These are phyloP conservation scores for Ictalurus punctatus DNA, from an alignment of 2,113 vertebrate genomes.

Conservation along the genomic window DNA sequence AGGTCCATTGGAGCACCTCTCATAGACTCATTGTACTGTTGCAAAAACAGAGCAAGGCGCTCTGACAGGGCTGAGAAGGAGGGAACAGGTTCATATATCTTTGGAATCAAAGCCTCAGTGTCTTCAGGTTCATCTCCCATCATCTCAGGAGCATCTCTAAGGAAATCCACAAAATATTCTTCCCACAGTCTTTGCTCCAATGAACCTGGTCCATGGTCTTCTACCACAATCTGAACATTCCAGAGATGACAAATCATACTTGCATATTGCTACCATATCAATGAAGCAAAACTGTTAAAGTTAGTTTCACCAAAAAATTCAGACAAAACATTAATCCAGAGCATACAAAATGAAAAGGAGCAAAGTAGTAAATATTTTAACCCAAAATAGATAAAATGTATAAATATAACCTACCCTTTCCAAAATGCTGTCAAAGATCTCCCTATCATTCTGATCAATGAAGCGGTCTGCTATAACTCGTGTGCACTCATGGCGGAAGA, in stretches of 20 bases:
- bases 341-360: no score
- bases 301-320: not conserved
- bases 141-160: constrained; percentile 74
- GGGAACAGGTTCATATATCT: constrained; percentile 80
- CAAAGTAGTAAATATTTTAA: no score
- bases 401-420: not conserved
- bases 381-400: no score
- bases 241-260: not conserved
- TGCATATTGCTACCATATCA: not conserved
- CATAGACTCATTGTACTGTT: constrained; percentile 79
- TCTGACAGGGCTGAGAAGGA: constrained; percentile 74
- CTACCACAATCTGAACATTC: not conserved
- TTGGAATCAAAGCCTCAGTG: constrained; percentile 72
- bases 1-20: constrained; percentile 80
- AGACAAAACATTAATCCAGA: not conserved
- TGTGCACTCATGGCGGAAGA: constrained; percentile 80
- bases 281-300: not conserved
- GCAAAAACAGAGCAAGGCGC: constrained; percentile 71
- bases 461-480: constrained; percentile 82
- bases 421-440: not conserved
- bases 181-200: not conserved
- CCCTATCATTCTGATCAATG: constrained; percentile 69
- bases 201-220: not conserved
- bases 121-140: constrained; percentile 78
- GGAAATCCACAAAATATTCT: constrained; percentile 79